Base-by-base conservation (phyloP, 2,888 invertebrate species). In the Nebria brevicollis region DNA sequence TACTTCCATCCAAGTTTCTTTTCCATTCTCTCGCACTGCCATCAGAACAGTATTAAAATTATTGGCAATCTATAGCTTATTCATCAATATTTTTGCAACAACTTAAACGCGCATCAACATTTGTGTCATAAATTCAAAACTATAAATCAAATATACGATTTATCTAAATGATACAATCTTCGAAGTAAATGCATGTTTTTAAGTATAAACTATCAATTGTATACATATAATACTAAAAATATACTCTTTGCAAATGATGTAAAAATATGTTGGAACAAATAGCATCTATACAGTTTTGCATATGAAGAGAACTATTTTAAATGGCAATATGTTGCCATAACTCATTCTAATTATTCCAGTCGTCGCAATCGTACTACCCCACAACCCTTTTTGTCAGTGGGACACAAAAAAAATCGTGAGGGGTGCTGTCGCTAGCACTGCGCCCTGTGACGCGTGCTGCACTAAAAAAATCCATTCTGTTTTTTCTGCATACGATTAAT, bases 321-420 rank as follows among this genome's bases (percentile, higher is more conserved):
- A 75, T 80, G 72, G 80, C 80, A 80, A 80, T 80, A 80, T 80
- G 80, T 80, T 80, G 75, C 64, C 80, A 80, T 80, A 80, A 80
- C 80, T 80, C 75, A 80, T 80, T 80, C 75, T 80, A 80, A 80
- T 80, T 80, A 80, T 80, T 25, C 70, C 34, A 70, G 54, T 54
- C 54, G 54, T 13, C 54, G 54, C 2, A 54, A 6, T 54, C 7
- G 54, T 54, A 54, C 54, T 34, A 34, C 15, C 66, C 26, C 20
- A 64, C 68, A 80, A 80, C 80, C 80, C 80, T 78, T 74, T 73
- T 73, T 41, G 73, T 73, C 41, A 66, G 20, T 25, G 26, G 70
- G 70, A 6, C 70, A 26, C 34, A 54, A 42, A 77, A 77, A 77
- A 77, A 77, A 72, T 76, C 25, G 64, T 20, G 77, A 72, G 72